Percentiles rank a stretch among this genome's conserved stretches.
phyloP scores from a whole-genome alignment of 2,888 invertebrate species.

The Pyrrhosoma nymphula region DNA sequence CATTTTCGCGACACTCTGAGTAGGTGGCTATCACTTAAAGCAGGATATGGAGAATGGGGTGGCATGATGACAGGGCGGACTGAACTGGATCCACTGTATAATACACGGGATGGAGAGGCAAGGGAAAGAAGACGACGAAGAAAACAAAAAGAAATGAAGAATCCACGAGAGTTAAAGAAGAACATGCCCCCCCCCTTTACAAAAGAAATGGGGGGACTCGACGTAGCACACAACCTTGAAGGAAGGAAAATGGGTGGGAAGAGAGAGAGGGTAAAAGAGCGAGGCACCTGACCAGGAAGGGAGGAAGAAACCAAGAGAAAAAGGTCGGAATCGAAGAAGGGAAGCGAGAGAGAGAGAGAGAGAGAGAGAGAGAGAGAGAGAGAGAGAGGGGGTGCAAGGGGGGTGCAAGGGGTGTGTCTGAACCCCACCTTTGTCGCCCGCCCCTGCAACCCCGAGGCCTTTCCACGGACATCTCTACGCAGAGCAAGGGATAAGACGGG shows the following conservation, averaged over 20 bases:
- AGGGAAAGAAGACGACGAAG: not conserved
- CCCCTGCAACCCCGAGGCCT: not conserved
- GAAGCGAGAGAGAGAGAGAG: not conserved
- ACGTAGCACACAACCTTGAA: not conserved
- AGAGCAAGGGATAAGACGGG: not conserved
- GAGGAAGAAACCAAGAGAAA: not conserved
- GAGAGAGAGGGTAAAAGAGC: not conserved
- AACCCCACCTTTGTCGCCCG: not conserved
- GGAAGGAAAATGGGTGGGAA: not conserved
- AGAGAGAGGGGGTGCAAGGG: not conserved
- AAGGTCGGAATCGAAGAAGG: not conserved
- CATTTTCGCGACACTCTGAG: not conserved
- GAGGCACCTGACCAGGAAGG: not conserved
- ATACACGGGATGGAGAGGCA: not conserved
- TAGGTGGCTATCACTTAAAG: not conserved
- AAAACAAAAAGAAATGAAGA: not conserved
- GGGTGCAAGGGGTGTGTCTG: conserved; percentile 9
- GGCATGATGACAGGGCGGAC: not conserved
- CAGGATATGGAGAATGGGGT: not conserved
- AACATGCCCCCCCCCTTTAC: not conserved
- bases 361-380: not conserved
- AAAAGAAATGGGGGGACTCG: conserved; percentile 1
- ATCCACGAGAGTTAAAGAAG: not conserved
- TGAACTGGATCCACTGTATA: not conserved
- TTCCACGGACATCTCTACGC: conserved; percentile 2